These are phyloP conservation scores for Coenobita brevimanus DNA, from an alignment of 1,140 invertebrate species.

Conservation along the genomic window DNA sequence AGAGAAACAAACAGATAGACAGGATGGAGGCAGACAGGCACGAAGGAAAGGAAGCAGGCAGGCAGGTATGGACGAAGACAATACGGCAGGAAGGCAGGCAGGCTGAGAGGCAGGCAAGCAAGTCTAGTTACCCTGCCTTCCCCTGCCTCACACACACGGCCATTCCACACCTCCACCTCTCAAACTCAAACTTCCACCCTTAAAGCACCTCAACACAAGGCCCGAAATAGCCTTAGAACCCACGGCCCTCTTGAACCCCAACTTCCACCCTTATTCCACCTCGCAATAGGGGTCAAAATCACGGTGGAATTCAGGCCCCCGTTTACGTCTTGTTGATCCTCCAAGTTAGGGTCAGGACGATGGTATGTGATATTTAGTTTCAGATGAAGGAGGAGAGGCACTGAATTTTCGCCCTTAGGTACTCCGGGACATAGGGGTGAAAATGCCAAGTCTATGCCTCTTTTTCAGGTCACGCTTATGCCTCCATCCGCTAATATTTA, in stretches of 20 bases:
- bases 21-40: background rate
- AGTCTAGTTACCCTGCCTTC: conserved; percentile 5
- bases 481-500: conserved; percentile 48
- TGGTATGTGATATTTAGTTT: conserved; percentile 49
- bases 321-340: background rate
- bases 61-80: background rate
- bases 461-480: background rate
- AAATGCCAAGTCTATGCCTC: background rate
- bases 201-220: background rate
- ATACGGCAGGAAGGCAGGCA: background rate
- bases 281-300: background rate
- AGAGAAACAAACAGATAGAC: background rate
- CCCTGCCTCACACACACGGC: background rate
- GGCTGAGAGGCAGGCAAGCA: conserved; percentile 8
- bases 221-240: too few species aligned
- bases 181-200: background rate
- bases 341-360: conserved; percentile 13
- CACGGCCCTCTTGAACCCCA: background rate
- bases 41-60: background rate
- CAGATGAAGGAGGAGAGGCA: background rate
- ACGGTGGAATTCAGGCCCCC: background rate
- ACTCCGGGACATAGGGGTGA: background rate
- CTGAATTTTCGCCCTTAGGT: background rate
- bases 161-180: background rate
- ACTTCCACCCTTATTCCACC: background rate